Percentiles rank a stretch among this genome's conserved stretches.
Evolutionary conservation across 2,113 vertebrate genomes (phyloP).

Genomic region (Myotis lucifugus): DNA sequence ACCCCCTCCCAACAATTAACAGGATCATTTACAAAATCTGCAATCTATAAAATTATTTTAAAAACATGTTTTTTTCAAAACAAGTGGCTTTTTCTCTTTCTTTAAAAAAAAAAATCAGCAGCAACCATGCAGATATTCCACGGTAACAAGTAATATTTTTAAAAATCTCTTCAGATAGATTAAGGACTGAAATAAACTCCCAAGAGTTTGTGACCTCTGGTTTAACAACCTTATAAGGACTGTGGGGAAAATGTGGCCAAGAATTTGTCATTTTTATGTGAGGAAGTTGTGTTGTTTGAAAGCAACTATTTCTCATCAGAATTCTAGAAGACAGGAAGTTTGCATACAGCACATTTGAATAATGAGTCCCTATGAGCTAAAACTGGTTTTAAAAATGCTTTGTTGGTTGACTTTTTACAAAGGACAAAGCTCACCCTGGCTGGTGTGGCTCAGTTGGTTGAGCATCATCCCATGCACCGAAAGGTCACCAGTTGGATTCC

Average conservation of each 20-base stretch:
- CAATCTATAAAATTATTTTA: slow-evolving; percentile 80
- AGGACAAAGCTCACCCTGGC: not conserved
- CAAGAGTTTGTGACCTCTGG: not conserved
- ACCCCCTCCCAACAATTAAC: slow-evolving; percentile 68
- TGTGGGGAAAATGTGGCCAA: not conserved
- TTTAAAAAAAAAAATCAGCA: slow-evolving; percentile 23
- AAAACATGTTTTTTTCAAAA: slow-evolving; percentile 79
- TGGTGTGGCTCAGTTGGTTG: not conserved
- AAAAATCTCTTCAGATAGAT: slow-evolving; percentile 36
- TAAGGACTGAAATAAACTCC: slow-evolving; percentile 32
- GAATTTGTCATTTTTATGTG: slow-evolving; percentile 25
- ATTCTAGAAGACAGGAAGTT: slow-evolving; percentile 35
- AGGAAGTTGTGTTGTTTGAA: slow-evolving; percentile 54
- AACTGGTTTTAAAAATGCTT: not conserved
- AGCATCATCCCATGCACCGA: no score
- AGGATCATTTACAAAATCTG: slow-evolving; percentile 72
- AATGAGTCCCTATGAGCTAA: slow-evolving; percentile 44
- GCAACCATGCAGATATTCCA: slow-evolving; percentile 43
- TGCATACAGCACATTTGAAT: not conserved
- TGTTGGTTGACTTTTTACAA: slow-evolving; percentile 29
- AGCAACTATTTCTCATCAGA: slow-evolving; percentile 21
- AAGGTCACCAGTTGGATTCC: no score
- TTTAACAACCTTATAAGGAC: not conserved
- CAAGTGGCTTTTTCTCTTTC: slow-evolving; percentile 43
- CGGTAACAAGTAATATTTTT: slow-evolving; percentile 32